Percentiles rank a stretch among this genome's conserved stretches.
Conservation (phyloP, 2,113 vertebrate species). For the Fregata magnificens region DNA sequence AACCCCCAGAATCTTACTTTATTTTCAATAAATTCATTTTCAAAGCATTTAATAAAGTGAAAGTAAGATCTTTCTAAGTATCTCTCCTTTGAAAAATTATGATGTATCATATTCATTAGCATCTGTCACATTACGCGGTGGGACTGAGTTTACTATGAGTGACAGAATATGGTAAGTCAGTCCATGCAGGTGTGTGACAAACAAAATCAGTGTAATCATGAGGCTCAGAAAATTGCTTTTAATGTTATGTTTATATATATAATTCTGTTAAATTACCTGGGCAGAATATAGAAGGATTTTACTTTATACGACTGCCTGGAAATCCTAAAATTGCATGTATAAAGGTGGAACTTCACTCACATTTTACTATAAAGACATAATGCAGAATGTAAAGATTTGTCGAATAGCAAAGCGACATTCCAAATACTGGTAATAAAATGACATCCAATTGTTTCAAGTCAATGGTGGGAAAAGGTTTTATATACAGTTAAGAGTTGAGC, state of each 20-base stretch:
- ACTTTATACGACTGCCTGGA: neutral
- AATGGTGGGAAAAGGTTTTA: neutral
- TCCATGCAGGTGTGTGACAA: conserved; percentile 59
- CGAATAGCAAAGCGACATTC: neutral
- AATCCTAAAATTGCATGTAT: neutral
- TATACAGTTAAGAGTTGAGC: neutral
- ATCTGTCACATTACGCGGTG: conserved; percentile 17
- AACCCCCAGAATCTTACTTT: neutral
- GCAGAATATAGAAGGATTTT: conserved; percentile 36
- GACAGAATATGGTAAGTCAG: conserved; percentile 22
- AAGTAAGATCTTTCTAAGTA: neutral
- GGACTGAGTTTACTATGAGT: conserved; percentile 27
- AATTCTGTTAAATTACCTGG: conserved; percentile 63
- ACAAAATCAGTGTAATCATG: conserved; percentile 67
- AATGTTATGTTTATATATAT: conserved; percentile 60
- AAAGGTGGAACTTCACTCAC: neutral
- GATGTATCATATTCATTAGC: conserved; percentile 27
- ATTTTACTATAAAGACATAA: neutral
- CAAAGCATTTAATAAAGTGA: neutral
- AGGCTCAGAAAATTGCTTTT: conserved; percentile 59
- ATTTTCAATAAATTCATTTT: neutral
- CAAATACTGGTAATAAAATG: neutral
- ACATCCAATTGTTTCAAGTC: neutral
- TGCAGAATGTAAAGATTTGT: neutral
- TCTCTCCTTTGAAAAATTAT: neutral